Evolutionary conservation across 92 coral and sea anemone species (phyloP).

Genomic region (Zoanthus solanderi): DNA sequence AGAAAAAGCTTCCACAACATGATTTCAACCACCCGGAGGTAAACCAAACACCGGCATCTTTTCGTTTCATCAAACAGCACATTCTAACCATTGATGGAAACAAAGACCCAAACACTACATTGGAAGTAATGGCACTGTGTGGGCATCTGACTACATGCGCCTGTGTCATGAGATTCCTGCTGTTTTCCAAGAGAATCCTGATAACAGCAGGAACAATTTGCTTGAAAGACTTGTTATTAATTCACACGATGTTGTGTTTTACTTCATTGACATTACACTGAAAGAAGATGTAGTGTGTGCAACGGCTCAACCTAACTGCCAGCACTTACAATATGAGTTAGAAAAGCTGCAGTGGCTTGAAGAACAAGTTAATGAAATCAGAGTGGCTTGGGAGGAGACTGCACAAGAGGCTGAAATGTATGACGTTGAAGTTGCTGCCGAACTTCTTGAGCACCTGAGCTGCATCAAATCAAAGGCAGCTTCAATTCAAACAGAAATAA

Average conservation of each 20-base stretch:
- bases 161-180: slow-evolving; percentile 49
- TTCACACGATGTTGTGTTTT: slow-evolving; percentile 49
- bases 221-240: slow-evolving; percentile 43
- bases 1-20: slow-evolving; percentile 41
- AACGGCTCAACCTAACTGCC: slow-evolving; percentile 53
- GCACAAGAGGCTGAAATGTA: slow-evolving; percentile 17
- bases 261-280: slow-evolving; percentile 47
- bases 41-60: slow-evolving; percentile 50
- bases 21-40: slow-evolving; percentile 39
- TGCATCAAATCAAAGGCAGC: slow-evolving; percentile 49
- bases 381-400: slow-evolving; percentile 38
- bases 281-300: slow-evolving; percentile 56
- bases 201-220: slow-evolving; percentile 22
- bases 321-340: slow-evolving; percentile 49
- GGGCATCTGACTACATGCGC: slow-evolving; percentile 63
- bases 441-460: slow-evolving; percentile 40
- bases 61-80: slow-evolving; percentile 31
- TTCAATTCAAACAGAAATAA: slow-evolving; percentile 45
- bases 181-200: slow-evolving; percentile 38
- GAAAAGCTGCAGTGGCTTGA: slow-evolving; percentile 63
- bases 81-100: slow-evolving; percentile 35
- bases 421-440: slow-evolving; percentile 18
- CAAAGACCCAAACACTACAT: slow-evolving; percentile 52
- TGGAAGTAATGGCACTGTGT: slow-evolving; percentile 56
- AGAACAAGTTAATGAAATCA: slow-evolving; percentile 56